Base-by-base conservation (phyloP, 1,140 invertebrate species). In the Papilio glaucus region DNA sequence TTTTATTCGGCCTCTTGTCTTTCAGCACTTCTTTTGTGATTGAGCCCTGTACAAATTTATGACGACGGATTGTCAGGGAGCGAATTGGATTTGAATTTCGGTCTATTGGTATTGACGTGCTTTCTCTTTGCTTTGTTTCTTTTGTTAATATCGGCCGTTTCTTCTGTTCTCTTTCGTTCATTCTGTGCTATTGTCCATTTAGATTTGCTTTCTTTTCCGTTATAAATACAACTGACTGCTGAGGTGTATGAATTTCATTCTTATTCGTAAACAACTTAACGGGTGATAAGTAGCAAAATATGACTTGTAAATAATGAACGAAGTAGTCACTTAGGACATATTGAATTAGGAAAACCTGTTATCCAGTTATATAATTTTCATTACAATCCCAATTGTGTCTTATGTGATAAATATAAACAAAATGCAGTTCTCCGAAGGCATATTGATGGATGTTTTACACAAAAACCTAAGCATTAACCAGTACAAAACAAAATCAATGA, bases 21-120 rank as follows among this genome's bases (percentile, higher is more conserved):
- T 86, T 89, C 90, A 85, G 82, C 86, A 88, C 84, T 87, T 89
- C 88, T 88, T 90, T 92, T 92, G 84, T 90, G 87, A 91, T 90
- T 85, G 89, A 88, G 82, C 79, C 80, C 83, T 84, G 85, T 80
- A 77, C 84, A 86, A 85, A 82, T 89, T 87, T 88, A 86, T 86
- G 85, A 87, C 87, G 85, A 89, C 78, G 80, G 85, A 85, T 87
- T 89, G 87, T 89, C 83, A 85, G 80, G 75, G 80, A 74, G 73
- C 72, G 84, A 86, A 89, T 91, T 88, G 87, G 80, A 87, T 89
- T 87, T 83, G 77, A 79, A 81, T 80, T 78, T 81, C 74, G 76
- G 76, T 79, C 74, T 82, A 80, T 81, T 77, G 78, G 60, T 76
- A 83, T 85, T 83, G 83, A 82, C 78, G 76, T 79, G 74, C 78